phyloP scores from a whole-genome alignment of 2,113 vertebrate species.

The Centropus bengalensis region DNA sequence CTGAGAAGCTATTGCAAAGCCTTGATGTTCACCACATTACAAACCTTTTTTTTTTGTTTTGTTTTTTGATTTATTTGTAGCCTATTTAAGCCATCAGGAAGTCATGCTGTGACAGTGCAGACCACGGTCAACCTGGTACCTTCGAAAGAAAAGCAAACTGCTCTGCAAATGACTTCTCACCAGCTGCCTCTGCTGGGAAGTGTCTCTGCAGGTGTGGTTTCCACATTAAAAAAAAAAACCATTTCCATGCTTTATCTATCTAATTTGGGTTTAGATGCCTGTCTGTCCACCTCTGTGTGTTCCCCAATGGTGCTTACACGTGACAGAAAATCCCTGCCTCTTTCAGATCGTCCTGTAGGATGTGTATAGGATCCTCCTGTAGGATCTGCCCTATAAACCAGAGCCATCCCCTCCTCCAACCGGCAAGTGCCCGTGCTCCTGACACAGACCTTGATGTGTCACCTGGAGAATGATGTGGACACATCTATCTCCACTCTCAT shows the following conservation, averaged over 20 bases:
- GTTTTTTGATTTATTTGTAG: background rate
- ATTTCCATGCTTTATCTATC: background rate
- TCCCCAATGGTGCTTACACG: background rate
- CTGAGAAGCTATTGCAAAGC: background rate
- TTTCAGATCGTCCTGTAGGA: background rate
- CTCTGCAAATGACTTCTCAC: background rate
- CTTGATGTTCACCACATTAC: background rate
- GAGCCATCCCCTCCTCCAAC: too few species aligned
- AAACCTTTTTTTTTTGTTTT: background rate
- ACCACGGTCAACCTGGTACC: background rate
- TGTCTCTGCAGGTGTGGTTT: background rate
- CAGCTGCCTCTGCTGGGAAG: background rate
- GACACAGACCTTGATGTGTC: too few species aligned
- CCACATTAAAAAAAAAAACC: too few species aligned
- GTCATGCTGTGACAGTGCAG: background rate
- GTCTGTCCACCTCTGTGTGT: too few species aligned
- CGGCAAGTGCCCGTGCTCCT: accelerated
- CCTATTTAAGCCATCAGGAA: background rate
- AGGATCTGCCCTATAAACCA: background rate
- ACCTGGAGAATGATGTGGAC: background rate
- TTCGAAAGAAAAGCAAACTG: background rate
- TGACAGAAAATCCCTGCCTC: background rate
- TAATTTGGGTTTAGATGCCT: background rate
- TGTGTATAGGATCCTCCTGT: background rate
- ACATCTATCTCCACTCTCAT: background rate